Conservation (phyloP, 2,888 invertebrate genomes). For the Uloborus plumipes region DNA sequence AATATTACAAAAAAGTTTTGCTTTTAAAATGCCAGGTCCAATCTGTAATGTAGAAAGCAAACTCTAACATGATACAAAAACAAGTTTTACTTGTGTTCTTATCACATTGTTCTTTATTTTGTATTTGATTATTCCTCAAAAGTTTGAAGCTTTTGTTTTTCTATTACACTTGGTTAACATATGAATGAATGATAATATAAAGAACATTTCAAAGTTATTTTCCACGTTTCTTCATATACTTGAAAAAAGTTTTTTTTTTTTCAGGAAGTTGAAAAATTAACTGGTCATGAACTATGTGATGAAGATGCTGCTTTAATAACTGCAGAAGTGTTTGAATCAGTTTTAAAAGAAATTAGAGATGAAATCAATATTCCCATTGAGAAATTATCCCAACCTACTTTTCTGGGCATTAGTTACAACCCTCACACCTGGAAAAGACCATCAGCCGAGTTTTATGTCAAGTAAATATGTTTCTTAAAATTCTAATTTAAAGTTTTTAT, state of each 20-base stretch:
- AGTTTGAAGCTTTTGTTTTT: too few species aligned
- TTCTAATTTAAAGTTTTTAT: not conserved
- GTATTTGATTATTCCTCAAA: too few species aligned
- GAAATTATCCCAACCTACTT: conserved; percentile 68
- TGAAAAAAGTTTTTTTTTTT: not conserved
- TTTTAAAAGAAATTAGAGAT: conserved; percentile 71
- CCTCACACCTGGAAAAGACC: conserved; percentile 71
- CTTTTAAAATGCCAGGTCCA: too few species aligned
- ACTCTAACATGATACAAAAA: too few species aligned
- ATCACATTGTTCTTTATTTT: too few species aligned
- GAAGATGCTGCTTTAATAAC: conserved; percentile 66
- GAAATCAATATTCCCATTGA: conserved; percentile 71
- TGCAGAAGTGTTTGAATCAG: conserved; percentile 71
- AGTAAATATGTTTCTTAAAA: conserved; percentile 67
- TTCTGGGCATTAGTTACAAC: conserved; percentile 71
- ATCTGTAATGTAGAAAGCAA: too few species aligned
- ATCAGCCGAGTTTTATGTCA: conserved; percentile 71
- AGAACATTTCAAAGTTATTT: too few species aligned
- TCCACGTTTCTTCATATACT: too few species aligned
- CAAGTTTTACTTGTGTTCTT: too few species aligned
- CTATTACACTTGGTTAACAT: too few species aligned
- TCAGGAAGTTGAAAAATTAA: conserved; percentile 21
- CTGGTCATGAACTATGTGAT: conserved; percentile 3
- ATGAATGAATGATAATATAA: too few species aligned
- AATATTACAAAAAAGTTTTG: too few species aligned